Evolutionary conservation across 1,140 invertebrate species (phyloP).

Genomic region (Brachionus sp.): DNA sequence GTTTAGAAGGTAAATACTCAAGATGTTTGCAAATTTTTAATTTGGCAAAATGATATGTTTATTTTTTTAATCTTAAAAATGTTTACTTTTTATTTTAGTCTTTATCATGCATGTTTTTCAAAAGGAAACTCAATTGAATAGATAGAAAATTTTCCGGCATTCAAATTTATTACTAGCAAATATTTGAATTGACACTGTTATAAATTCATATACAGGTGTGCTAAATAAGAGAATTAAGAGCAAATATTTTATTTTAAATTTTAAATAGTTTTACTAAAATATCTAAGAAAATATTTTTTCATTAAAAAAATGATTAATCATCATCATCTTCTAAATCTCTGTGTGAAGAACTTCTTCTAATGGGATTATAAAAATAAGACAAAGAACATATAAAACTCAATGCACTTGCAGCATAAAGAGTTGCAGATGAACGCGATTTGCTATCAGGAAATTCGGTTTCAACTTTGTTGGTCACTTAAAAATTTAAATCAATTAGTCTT

Average conservation of each 20-base stretch:
- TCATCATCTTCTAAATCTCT: background rate
- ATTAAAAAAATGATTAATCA: background rate
- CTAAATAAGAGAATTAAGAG: background rate
- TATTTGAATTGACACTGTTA: background rate
- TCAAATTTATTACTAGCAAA: background rate
- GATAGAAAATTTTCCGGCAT: background rate
- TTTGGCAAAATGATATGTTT: background rate
- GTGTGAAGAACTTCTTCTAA: no score
- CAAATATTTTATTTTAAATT: background rate
- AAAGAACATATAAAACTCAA: background rate
- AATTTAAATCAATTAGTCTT: background rate
- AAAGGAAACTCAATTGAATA: background rate
- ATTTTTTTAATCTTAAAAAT: background rate
- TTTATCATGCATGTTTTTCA: background rate
- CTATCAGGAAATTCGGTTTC: background rate
- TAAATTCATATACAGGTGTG: background rate
- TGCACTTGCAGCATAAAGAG: background rate
- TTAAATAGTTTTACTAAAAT: background rate
- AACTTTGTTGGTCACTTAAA: background rate
- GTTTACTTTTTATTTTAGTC: background rate
- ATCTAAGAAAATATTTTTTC: background rate
- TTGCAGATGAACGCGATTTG: background rate
- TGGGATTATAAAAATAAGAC: background rate
- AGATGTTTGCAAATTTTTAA: background rate
- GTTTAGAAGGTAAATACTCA: slow-evolving; percentile 12